Evolutionary conservation across 2,888 invertebrate genomes (phyloP).

Genomic region (Ethmia dodecea): DNA sequence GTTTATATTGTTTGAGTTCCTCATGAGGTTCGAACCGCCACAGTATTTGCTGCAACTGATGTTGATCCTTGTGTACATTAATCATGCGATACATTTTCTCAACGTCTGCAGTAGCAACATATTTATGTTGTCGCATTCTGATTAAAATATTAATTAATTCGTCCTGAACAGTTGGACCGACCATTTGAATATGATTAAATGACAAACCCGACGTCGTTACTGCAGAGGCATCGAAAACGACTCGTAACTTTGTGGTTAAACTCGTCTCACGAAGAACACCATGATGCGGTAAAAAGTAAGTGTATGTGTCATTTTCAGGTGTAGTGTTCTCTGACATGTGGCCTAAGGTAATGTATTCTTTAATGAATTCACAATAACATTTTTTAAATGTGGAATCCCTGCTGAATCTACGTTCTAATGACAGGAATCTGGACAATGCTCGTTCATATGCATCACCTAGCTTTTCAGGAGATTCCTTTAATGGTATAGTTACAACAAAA

Average conservation of each 20-base stretch:
- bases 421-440: conserved; percentile 19
- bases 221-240: conserved; percentile 7
- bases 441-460: conserved; percentile 20
- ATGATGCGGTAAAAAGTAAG: conserved; percentile 17
- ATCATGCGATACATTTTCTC: not conserved
- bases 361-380: conserved; percentile 13
- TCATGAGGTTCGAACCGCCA: too few species aligned
- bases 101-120: not conserved
- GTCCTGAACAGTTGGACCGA: conserved; percentile 18
- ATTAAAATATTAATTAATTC: conserved; percentile 5
- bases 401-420: conserved; percentile 14
- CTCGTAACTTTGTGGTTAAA: conserved; percentile 14
- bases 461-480: conserved; percentile 13
- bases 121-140: conserved; percentile 1
- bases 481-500: conserved; percentile 20
- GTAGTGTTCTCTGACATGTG: conserved; percentile 10
- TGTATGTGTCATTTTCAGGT: not conserved
- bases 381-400: conserved; percentile 10
- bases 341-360: conserved; percentile 14
- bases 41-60: too few species aligned
- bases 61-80: too few species aligned
- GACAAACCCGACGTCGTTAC: conserved; percentile 10
- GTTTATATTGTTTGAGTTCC: too few species aligned
- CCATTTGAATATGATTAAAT: conserved; percentile 14
- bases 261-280: conserved; percentile 13